A percentile compares a stretch with the other conserved stretches of the same genome.
Evolutionary conservation across 2,888 invertebrate genomes (phyloP).

Genomic region (Tenthredo scrophulariae): DNA sequence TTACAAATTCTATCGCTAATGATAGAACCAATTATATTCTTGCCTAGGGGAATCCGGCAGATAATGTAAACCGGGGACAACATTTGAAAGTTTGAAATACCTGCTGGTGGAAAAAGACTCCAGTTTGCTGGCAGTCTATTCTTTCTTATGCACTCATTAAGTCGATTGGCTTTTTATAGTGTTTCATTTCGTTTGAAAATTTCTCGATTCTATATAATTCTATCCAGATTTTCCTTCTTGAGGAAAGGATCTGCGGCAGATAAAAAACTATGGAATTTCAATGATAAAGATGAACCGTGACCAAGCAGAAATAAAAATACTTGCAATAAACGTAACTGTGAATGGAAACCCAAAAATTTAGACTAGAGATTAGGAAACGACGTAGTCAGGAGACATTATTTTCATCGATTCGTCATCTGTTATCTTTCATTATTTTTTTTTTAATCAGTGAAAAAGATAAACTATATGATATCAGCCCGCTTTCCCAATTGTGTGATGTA

Average conservation of each 20-base stretch:
- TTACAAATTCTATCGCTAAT: neutral
- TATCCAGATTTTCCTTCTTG: neutral
- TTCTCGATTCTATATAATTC: neutral
- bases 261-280: neutral
- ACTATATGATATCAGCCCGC: neutral
- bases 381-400: neutral
- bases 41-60: neutral
- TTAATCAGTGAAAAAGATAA: conserved; percentile 7
- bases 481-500: neutral
- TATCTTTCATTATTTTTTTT: neutral
- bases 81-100: conserved; percentile 16
- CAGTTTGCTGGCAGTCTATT: neutral
- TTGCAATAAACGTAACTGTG: neutral
- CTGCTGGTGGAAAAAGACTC: neutral
- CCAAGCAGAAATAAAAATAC: neutral
- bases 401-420: conserved; percentile 27
- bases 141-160: neutral
- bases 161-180: neutral
- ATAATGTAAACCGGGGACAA: neutral
- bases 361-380: neutral
- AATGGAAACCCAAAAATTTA: neutral
- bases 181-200: neutral
- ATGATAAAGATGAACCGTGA: neutral
- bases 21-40: neutral
- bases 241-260: neutral